A percentile compares a stretch with the other conserved stretches of the same genome.
Conservation (phyloP, 2,888 invertebrate species). For the Notodonta dromedarius region DNA sequence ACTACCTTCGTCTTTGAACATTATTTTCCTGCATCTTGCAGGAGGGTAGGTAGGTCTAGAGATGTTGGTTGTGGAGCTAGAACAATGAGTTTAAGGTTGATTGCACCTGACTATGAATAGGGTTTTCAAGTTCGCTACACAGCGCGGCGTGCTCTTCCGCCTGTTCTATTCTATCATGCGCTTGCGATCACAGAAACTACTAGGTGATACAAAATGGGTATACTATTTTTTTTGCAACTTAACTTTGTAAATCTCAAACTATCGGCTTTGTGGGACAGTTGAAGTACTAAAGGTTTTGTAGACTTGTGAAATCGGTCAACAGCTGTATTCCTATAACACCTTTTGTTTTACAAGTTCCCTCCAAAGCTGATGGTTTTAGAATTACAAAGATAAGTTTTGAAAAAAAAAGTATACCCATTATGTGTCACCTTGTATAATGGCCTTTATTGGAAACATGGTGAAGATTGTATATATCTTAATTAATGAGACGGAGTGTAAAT, state of each 20-base stretch:
- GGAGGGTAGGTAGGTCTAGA: conserved; percentile 41
- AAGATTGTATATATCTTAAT: conserved; percentile 23
- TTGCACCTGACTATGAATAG: conserved; percentile 74
- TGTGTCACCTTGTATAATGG: too few relatives aligned
- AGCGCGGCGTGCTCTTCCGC: conserved; percentile 59
- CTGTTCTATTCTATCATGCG: conserved; percentile 55
- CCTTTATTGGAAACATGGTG: conserved; percentile 43
- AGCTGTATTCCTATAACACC: too few relatives aligned
- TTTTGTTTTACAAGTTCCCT: too few relatives aligned
- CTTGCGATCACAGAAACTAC: conserved; percentile 53
- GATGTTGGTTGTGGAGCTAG: conserved; percentile 43
- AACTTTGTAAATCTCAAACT: too few relatives aligned
- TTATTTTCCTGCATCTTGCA: conserved; percentile 12
- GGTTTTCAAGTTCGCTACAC: conserved; percentile 56
- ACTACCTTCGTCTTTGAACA: conserved; percentile 24
- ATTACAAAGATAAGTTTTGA: too few relatives aligned
- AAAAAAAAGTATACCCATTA: too few relatives aligned
- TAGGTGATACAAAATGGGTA: too few relatives aligned
- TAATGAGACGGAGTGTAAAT: neutral
- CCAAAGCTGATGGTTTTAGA: too few relatives aligned
- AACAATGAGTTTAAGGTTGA: conserved; percentile 79
- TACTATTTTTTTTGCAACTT: too few relatives aligned
- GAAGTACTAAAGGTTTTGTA: too few relatives aligned
- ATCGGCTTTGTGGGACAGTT: too few relatives aligned
- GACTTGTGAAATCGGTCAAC: too few relatives aligned